Conservation (phyloP, 2,797 vertebrate species). For the Scolopax bukidnonensis region DNA sequence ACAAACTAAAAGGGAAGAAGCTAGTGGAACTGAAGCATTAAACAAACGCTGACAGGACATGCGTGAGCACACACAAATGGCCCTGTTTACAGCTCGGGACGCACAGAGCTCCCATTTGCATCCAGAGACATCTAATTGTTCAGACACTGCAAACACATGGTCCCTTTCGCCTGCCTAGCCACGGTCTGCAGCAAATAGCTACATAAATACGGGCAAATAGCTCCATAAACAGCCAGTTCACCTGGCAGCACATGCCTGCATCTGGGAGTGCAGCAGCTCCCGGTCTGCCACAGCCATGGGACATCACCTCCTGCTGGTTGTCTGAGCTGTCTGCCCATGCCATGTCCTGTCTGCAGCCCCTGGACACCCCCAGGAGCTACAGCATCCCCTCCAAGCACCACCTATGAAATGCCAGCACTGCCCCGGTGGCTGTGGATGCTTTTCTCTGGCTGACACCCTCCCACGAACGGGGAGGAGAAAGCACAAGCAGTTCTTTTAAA, state of each 20-base stretch:
- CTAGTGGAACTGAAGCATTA: constrained; percentile 49
- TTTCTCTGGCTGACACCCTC: not conserved
- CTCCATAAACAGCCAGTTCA: not conserved
- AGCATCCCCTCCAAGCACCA: not conserved
- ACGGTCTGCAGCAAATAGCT: not conserved
- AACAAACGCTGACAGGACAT: constrained; percentile 62
- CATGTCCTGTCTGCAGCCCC: not conserved
- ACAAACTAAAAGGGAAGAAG: constrained; percentile 42
- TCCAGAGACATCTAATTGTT: not conserved
- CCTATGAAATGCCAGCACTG: not conserved
- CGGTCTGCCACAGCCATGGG: not conserved
- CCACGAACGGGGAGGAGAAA: not conserved
- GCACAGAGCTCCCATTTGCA: constrained; percentile 21
- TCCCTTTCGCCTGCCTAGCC: not conserved
- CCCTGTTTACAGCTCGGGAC: not conserved
- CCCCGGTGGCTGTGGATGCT: not conserved
- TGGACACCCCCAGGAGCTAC: not conserved
- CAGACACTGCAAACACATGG: not conserved
- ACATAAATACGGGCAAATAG: not conserved
- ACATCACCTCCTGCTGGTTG: not conserved
- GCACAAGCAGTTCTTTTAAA: not conserved
- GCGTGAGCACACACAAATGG: constrained; percentile 61
- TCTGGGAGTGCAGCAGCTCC: not conserved
- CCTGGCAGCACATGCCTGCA: not conserved
- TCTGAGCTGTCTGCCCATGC: not conserved